phyloP scores from a whole-genome alignment of 2,888 invertebrate genomes.

The Drosophila macrospina region DNA sequence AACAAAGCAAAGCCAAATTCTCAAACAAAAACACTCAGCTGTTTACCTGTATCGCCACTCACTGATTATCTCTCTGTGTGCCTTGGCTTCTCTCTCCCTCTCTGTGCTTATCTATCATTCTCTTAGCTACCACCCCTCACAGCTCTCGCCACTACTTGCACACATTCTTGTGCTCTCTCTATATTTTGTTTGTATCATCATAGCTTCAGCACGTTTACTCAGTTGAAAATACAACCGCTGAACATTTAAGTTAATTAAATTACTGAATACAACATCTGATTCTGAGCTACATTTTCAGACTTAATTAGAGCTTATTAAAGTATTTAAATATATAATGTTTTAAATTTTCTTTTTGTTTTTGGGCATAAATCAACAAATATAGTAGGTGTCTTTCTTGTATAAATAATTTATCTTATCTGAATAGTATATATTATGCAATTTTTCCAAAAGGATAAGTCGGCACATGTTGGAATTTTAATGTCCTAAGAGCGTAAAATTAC shows the following conservation, averaged over 20 bases:
- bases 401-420: too few species aligned
- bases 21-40: constrained; percentile 51
- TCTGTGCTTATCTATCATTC: neutral
- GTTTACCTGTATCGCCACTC: constrained; percentile 39
- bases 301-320: neutral
- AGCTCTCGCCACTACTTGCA: neutral
- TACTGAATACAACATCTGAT: neutral
- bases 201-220: neutral
- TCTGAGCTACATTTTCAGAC: neutral
- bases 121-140: neutral
- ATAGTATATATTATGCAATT: too few species aligned
- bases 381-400: too few species aligned
- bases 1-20: constrained; percentile 38
- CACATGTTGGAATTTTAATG: too few species aligned
- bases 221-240: neutral
- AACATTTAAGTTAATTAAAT: neutral
- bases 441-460: neutral
- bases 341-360: too few species aligned
- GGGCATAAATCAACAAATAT: too few species aligned
- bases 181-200: constrained; percentile 2
- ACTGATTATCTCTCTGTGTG: constrained; percentile 8
- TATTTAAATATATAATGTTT: neutral
- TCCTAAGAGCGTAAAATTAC: neutral
- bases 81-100: neutral
- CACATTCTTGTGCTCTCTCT: constrained; percentile 11